Evolutionary conservation across 2,113 vertebrate species (phyloP).

Genomic region (Austrofundulus limnaeus): DNA sequence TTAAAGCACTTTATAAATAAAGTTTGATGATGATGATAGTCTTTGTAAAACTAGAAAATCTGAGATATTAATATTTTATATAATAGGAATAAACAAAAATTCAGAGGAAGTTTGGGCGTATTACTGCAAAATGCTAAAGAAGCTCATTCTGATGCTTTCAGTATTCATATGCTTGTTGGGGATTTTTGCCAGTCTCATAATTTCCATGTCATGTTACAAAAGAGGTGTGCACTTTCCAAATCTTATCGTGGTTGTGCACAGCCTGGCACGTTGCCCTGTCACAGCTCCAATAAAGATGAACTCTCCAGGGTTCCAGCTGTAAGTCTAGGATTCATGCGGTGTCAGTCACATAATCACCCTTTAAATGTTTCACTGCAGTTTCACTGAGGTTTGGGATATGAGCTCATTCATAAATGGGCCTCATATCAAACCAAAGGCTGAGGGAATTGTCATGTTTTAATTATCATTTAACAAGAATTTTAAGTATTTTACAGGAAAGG

Average conservation of each 20-base stretch:
- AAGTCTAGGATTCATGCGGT: constrained; percentile 45
- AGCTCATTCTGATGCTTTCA: background rate
- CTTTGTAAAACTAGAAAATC: too few species aligned
- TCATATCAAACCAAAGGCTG: constrained; percentile 48
- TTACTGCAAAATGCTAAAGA: constrained; percentile 6
- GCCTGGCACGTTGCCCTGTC: constrained; percentile 5
- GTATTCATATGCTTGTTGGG: background rate
- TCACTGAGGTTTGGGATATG: constrained; percentile 52
- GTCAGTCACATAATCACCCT: constrained; percentile 60
- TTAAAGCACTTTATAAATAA: too few species aligned
- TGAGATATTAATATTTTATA: background rate
- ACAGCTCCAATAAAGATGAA: constrained; percentile 36
- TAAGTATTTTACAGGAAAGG: constrained; percentile 31
- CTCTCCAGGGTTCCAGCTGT: constrained; percentile 39
- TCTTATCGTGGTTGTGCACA: constrained; percentile 16
- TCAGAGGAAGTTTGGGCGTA: background rate
- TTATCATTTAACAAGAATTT: constrained; percentile 55
- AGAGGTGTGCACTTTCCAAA: constrained; percentile 16
- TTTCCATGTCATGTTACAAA: constrained; percentile 14
- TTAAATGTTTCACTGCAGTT: constrained; percentile 46
- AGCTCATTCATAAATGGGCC: constrained; percentile 58
- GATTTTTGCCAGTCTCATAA: background rate
- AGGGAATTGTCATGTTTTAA: constrained; percentile 61
- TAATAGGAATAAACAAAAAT: background rate
- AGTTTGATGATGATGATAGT: too few species aligned